Conservation (phyloP, 2,113 vertebrate genomes). For the Sturnira hondurensis region DNA sequence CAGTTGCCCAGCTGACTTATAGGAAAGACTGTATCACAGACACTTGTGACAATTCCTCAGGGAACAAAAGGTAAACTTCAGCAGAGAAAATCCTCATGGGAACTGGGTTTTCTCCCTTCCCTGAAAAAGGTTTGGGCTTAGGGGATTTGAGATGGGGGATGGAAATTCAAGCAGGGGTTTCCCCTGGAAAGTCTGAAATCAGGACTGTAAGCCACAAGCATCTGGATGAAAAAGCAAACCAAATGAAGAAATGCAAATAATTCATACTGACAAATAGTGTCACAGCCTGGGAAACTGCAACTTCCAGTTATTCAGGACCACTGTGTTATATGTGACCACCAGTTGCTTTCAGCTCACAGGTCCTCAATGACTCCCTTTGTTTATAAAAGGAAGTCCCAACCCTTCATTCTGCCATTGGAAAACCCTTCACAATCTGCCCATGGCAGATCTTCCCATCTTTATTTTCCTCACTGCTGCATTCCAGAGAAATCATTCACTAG, state of each 20-base stretch:
- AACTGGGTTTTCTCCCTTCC: not conserved
- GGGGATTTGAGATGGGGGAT: not conserved
- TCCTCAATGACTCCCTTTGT: not conserved
- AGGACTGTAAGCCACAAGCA: not conserved
- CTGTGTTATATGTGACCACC: not conserved
- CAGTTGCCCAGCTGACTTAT: no score
- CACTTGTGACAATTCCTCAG: no score
- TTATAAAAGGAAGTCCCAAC: not conserved
- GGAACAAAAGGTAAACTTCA: slow-evolving; percentile 8
- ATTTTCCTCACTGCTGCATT: not conserved
- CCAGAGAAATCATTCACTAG: not conserved
- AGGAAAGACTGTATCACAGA: no score
- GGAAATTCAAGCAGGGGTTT: not conserved
- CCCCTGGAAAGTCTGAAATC: not conserved
- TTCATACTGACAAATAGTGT: not conserved
- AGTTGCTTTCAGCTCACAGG: not conserved
- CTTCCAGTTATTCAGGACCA: not conserved
- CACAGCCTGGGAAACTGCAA: not conserved
- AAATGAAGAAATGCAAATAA: not conserved
- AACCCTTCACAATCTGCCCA: not conserved
- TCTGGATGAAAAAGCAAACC: not conserved
- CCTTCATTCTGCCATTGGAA: not conserved
- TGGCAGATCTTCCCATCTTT: not conserved
- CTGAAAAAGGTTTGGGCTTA: not conserved
- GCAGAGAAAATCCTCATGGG: not conserved